Evolutionary conservation across 53 echinoderm and acorn worm species (phyloP), one percentile per base, ranked within the genome.

Genomic region (Temnopleurus reevesii): DNA sequence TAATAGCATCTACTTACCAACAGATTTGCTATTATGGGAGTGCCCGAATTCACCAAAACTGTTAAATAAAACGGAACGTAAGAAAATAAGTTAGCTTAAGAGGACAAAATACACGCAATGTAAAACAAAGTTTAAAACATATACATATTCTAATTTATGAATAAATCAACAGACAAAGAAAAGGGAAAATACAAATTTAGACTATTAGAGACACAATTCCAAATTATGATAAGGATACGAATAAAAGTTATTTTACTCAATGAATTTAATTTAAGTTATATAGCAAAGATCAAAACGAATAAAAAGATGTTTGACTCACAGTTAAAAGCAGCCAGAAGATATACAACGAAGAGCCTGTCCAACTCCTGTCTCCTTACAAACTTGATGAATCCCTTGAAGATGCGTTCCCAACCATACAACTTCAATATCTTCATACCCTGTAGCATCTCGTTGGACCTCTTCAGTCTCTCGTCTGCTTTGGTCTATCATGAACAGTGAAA

Each of bases 381-480:
- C 53, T 91, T 92, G 21, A 94, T 92, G 51, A 84, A 90, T 26
- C 53, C 81, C n/a, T 76, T 66, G 86, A 92, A 94, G 18, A 94
- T 29, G 35, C 77, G 77, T 34, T 94, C 94, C 94, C 94, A 94
- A n/a, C 90, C 94, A 28, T 94, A 94, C 18, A 94, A 76, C 57
- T 94, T 94, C 84, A 94, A 56, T 1, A 94, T 85, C 55, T 94
- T 94, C 34, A 94, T 94, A 27, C 94, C 94, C 46, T 94, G 92
- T 26, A 94, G 89, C 34, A 94, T 53, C 34, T 94, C 94, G 38
- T 94, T 94, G 53, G 94, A 92, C 17, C 81, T 71, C 77, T 94
- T 92, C 8, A 94, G 80, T 12, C 94, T 90, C 77, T 94, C 82
- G 44, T 94, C 94, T 46, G 94, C 88, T 7, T 46, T 88, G 23